Percentiles rank a stretch among this genome's conserved stretches.
phyloP scores from a whole-genome alignment of 1,140 invertebrate species.

The Leptinotarsa undecemlineata region DNA sequence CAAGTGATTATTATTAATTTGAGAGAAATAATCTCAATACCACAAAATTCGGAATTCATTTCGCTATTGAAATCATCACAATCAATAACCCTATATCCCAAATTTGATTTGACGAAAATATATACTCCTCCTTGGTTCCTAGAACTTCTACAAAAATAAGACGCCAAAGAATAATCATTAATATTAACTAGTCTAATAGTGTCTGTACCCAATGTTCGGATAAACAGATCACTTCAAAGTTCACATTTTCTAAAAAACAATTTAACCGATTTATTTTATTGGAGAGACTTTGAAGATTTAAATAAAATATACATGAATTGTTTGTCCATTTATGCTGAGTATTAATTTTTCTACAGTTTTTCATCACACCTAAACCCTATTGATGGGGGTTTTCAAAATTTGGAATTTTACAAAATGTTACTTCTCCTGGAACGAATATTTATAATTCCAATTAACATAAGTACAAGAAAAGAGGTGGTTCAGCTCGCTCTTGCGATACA shows the following conservation, averaged over 20 bases:
- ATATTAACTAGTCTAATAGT: conserved; percentile 55
- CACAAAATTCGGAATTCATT: background rate
- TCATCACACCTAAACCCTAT: background rate
- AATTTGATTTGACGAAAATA: background rate
- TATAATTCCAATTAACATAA: too few relatives aligned
- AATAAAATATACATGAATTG: background rate
- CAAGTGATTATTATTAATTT: background rate
- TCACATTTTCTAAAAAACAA: too few relatives aligned
- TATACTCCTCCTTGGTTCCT: background rate
- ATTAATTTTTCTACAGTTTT: background rate
- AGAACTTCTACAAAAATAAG: background rate
- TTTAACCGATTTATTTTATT: background rate
- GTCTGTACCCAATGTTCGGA: conserved; percentile 64
- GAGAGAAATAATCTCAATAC: background rate
- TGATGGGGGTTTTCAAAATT: too few relatives aligned
- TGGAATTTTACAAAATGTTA: too few relatives aligned
- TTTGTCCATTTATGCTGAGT: background rate
- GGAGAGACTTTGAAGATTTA: conserved; percentile 2
- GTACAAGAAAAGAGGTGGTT: too few relatives aligned
- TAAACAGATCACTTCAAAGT: too few relatives aligned
- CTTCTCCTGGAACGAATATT: too few relatives aligned
- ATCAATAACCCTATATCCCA: too few relatives aligned
- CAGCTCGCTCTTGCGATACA: too few relatives aligned
- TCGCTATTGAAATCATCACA: conserved; percentile 5
- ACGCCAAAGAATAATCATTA: conserved; percentile 50